Conservation (phyloP, 2,113 vertebrate genomes). For the Lota lota region DNA sequence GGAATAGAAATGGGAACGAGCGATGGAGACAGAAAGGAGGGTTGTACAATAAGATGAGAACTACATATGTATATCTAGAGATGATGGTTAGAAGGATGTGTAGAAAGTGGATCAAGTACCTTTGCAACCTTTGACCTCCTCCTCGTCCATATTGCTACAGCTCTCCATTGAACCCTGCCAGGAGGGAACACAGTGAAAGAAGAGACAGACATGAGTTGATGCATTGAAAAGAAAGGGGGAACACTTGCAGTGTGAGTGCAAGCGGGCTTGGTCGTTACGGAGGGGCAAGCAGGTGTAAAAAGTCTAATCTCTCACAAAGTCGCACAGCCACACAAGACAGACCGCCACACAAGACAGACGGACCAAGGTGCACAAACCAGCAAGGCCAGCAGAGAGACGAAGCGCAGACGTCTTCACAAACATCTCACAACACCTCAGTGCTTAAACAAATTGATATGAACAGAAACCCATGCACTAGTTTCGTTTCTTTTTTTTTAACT, state of each 20-base stretch:
- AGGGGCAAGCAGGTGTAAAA: conserved; percentile 37
- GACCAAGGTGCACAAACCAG: too few species aligned
- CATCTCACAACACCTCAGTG: too few species aligned
- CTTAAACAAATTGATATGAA: too few species aligned
- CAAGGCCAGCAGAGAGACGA: too few species aligned
- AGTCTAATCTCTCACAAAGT: too few species aligned
- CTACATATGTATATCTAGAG: too few species aligned
- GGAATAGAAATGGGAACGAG: not conserved
- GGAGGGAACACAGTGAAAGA: not conserved
- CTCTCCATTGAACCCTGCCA: conserved; percentile 95
- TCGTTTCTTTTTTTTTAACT: too few species aligned
- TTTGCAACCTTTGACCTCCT: conserved; percentile 96
- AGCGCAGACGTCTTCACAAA: too few species aligned
- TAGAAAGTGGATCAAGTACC: conserved; percentile 73
- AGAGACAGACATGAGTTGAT: conserved; percentile 3
- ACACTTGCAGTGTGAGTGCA: not conserved
- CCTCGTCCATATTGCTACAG: conserved; percentile 96
- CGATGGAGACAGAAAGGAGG: not conserved
- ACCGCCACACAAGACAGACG: too few species aligned
- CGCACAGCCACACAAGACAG: too few species aligned
- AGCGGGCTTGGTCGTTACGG: not conserved
- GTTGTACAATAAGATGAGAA: not conserved
- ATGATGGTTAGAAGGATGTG: conserved; percentile 45
- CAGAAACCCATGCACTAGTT: too few species aligned
- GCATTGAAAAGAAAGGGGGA: conserved; percentile 8